phyloP scores from a whole-genome alignment of 2,113 vertebrate genomes.

The Numenius arquata region DNA sequence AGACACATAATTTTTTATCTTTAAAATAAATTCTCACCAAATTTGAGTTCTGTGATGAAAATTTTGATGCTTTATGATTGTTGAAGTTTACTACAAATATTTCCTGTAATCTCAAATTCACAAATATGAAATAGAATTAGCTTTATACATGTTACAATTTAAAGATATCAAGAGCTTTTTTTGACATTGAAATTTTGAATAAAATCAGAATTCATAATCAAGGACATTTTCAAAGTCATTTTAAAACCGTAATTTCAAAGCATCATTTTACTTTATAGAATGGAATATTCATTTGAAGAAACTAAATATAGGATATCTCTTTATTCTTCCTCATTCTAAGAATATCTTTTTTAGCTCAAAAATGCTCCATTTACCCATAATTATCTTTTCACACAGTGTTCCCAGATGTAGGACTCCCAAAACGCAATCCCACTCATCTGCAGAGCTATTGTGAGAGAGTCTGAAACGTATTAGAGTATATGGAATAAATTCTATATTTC shows the following conservation, averaged over 20 bases:
- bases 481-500: background rate
- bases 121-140: background rate
- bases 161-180: background rate
- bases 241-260: constrained; percentile 2
- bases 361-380: constrained; percentile 19
- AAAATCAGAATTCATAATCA: background rate
- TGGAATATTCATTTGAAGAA: background rate
- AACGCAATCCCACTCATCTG: background rate
- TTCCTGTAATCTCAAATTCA: background rate
- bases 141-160: background rate
- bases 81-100: background rate
- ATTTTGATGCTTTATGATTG: background rate
- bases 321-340: background rate
- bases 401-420: constrained; percentile 10
- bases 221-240: background rate
- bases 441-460: background rate
- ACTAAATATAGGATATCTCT: constrained; percentile 25
- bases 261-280: background rate
- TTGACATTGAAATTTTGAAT: background rate
- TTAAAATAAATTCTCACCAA: background rate
- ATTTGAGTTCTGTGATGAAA: background rate
- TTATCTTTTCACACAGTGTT: constrained; percentile 21
- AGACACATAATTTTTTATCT: background rate
- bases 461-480: background rate
- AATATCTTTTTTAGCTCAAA: constrained; percentile 17